phyloP scores from a whole-genome alignment of 2,113 vertebrate genomes.

The Rafetus swinhoei region DNA sequence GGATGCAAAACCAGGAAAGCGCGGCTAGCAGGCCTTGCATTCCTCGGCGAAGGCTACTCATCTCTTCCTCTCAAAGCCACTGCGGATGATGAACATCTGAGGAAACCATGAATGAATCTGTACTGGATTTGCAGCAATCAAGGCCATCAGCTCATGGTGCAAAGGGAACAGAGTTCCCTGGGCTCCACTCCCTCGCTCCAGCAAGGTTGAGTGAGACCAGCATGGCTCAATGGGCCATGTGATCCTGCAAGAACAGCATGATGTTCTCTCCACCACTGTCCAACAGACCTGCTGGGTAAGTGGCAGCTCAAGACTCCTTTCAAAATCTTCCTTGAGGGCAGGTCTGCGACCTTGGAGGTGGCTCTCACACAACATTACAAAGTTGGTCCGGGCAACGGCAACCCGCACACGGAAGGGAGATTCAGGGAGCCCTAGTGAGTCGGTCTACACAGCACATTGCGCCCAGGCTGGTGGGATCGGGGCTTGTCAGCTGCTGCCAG shows the following conservation, averaged over 20 bases:
- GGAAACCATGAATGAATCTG: slow-evolving; percentile 64
- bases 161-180: slow-evolving; percentile 34
- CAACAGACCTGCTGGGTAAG: background rate
- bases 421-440: background rate
- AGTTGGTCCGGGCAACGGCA: background rate
- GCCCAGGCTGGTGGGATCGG: background rate
- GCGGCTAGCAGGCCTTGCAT: slow-evolving; percentile 6
- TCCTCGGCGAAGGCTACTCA: slow-evolving; percentile 35
- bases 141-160: slow-evolving; percentile 11
- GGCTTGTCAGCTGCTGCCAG: background rate
- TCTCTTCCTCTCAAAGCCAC: slow-evolving; percentile 66
- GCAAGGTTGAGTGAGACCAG: slow-evolving; percentile 52
- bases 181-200: slow-evolving; percentile 16
- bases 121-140: slow-evolving; percentile 49
- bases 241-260: slow-evolving; percentile 10
- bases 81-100: slow-evolving; percentile 44
- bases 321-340: background rate
- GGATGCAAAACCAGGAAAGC: background rate
- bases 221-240: slow-evolving; percentile 42
- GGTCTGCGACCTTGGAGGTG: background rate
- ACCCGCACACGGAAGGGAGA: background rate
- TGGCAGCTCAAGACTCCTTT: background rate
- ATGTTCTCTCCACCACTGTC: slow-evolving; percentile 40
- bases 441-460: background rate
- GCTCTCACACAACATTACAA: background rate